These are phyloP conservation scores for Phoenicopterus ruber DNA, from an alignment of 2,113 vertebrate species.

Conservation along the genomic window DNA sequence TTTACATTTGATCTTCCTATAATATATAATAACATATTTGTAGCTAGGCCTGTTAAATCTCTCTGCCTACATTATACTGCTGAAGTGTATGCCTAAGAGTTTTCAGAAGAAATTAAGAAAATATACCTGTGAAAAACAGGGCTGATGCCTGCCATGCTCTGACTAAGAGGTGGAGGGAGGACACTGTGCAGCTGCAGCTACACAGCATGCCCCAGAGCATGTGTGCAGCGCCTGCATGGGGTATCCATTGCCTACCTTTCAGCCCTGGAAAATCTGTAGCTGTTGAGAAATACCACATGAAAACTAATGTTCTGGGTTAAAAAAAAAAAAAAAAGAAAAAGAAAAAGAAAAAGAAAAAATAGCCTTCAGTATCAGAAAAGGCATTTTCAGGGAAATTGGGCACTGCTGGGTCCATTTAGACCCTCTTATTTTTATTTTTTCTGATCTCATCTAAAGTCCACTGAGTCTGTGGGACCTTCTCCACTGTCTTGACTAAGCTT, in stretches of 20 bases:
- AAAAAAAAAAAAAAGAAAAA: neutral
- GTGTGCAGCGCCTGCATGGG: neutral
- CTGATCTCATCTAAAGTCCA: neutral
- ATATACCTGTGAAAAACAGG: neutral
- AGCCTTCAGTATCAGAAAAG: neutral
- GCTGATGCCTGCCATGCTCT: neutral
- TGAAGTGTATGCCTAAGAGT: neutral
- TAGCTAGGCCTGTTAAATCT: neutral
- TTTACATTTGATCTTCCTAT: neutral
- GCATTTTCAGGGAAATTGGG: neutral
- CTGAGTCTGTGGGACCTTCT: neutral
- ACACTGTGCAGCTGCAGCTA: neutral
- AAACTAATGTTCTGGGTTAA: neutral
- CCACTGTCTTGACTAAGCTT: neutral
- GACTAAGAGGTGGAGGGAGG: neutral
- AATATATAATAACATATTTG: neutral
- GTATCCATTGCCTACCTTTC: neutral
- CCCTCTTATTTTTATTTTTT: neutral
- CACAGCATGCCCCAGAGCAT: neutral
- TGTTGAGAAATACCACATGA: neutral
- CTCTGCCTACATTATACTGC: neutral
- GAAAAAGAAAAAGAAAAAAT: neutral
- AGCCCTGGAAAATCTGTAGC: neutral
- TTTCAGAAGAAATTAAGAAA: constrained; percentile 20
- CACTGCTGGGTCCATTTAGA: neutral